Base-by-base conservation (phyloP, 2,797 vertebrate genomes). In the Cetoscarus ocellatus region DNA sequence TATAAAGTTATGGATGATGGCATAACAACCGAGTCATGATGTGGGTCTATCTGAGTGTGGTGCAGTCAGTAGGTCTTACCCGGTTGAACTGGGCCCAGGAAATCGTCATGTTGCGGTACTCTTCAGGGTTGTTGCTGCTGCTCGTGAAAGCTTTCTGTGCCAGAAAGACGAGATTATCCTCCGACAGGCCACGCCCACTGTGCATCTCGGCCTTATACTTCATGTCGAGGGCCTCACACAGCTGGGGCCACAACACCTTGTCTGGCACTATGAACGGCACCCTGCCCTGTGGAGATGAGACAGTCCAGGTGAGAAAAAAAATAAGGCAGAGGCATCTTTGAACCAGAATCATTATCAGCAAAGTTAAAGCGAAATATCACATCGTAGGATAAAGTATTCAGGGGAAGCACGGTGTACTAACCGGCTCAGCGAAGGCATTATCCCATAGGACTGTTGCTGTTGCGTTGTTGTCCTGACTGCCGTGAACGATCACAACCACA, bases 181-280 rank as follows among this genome's bases (percentile, higher is more conserved):
- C 97, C 6, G 96, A 96, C 72, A 99, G 93, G 70, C 98, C 97
- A 0, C 96, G 95, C 59, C 87, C 95, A 64, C 97, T 99, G 91
- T 98, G 97, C 90, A 99, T 97, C 85, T 99, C 97, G 0, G 96
- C 96, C 89, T 98, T 99, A 93, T 98, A 98, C 83, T 98, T 99
- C 96, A 98, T 97, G 86, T 99, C 96, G 17, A 99, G 95, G 0
- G 97, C 96, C 62, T 98, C 97, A 0, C 97, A 98, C 52, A 99
- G 93, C 93, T 98, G 97, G 0, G 97, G 96, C 97, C 97, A 99
- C 73, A 95, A 85, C 73, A 99, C 97, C 77, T 97, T 98, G 87
- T 99, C 97, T 0, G 97, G 97, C 49, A 98, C 97, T 0, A 96
- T 92, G 0, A 98, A 98, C 0, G 97, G 97, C 53, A 99, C 97